Conservation (phyloP, 2,888 invertebrate species). For the Eugnorisma glareosa region DNA sequence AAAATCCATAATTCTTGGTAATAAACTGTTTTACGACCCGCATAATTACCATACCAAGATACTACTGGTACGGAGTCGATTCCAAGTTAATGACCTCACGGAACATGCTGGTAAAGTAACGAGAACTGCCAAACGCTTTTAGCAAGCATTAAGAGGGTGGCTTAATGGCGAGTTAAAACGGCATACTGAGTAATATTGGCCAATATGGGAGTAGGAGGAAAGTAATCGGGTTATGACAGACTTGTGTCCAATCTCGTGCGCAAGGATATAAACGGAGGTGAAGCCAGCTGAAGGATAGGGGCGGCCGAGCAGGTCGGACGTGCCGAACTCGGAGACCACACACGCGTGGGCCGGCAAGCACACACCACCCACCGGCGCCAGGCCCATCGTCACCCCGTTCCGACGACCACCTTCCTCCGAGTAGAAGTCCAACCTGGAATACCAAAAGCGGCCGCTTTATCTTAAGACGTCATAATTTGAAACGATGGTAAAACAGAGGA, state of each 20-base stretch:
- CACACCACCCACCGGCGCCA: constrained; percentile 95
- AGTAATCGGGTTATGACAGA: constrained; percentile 82
- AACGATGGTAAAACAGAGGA: neutral
- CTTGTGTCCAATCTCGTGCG: constrained; percentile 96
- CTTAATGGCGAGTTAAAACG: neutral
- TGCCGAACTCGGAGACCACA: constrained; percentile 94
- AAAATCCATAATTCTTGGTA: constrained; percentile 12
- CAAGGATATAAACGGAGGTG: constrained; percentile 95
- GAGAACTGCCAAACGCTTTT: neutral
- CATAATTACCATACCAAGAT: constrained; percentile 30
- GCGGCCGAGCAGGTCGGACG: constrained; percentile 93
- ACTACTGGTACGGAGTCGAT: constrained; percentile 16
- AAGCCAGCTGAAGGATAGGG: constrained; percentile 96
- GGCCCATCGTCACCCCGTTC: constrained; percentile 94
- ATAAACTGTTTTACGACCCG: constrained; percentile 40
- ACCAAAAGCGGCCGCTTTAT: constrained; percentile 18
- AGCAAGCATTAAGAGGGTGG: neutral
- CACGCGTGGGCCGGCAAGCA: constrained; percentile 94
- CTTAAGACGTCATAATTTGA: constrained; percentile 11
- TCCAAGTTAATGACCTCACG: constrained; percentile 23
- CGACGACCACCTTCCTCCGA: constrained; percentile 92
- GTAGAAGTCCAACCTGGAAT: constrained; percentile 93
- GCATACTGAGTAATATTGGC: neutral
- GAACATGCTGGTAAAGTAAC: neutral
- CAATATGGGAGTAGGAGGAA: constrained; percentile 7